Evolutionary conservation across 1,140 invertebrate genomes (phyloP).

Genomic region (Bombus terrestris): DNA sequence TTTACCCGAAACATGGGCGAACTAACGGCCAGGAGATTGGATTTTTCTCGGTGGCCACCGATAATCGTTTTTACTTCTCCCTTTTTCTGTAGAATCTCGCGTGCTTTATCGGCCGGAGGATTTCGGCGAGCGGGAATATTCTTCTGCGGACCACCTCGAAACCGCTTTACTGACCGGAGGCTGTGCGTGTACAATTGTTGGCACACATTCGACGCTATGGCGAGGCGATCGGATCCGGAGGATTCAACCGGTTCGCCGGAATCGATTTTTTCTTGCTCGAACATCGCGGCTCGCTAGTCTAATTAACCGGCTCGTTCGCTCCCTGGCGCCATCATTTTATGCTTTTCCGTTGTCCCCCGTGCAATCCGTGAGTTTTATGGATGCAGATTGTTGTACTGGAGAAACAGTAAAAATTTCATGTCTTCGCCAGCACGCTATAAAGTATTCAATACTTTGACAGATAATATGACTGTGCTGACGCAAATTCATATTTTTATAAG

Average conservation of each 20-base stretch:
- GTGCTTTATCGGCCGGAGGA: constrained; percentile 47
- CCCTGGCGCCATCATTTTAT: constrained; percentile 12
- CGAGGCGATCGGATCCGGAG: not conserved
- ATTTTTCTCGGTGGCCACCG: not conserved
- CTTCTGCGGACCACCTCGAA: constrained; percentile 49
- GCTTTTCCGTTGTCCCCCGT: not conserved
- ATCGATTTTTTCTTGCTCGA: constrained; percentile 3
- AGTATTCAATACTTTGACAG: no score
- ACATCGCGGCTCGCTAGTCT: constrained; percentile 1
- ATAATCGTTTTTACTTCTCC: not conserved
- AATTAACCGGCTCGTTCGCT: constrained; percentile 16
- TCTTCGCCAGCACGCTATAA: no score
- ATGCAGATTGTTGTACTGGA: not conserved
- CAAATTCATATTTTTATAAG: no score
- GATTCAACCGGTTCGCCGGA: constrained; percentile 29
- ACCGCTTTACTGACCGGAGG: constrained; percentile 48
- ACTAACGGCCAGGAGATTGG: constrained; percentile 19
- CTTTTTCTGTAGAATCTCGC: not conserved
- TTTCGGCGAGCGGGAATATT: constrained; percentile 30
- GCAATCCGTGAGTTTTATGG: not conserved
- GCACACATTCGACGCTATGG: constrained; percentile 48
- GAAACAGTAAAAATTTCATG: no score
- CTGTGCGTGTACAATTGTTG: constrained; percentile 47
- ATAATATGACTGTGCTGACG: no score
- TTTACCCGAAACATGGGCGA: constrained; percentile 3